Evolutionary conservation across 2,113 vertebrate species (phyloP), one percentile per base, ranked within the genome.

Genomic region (Cyanoramphus novaezelandiae): DNA sequence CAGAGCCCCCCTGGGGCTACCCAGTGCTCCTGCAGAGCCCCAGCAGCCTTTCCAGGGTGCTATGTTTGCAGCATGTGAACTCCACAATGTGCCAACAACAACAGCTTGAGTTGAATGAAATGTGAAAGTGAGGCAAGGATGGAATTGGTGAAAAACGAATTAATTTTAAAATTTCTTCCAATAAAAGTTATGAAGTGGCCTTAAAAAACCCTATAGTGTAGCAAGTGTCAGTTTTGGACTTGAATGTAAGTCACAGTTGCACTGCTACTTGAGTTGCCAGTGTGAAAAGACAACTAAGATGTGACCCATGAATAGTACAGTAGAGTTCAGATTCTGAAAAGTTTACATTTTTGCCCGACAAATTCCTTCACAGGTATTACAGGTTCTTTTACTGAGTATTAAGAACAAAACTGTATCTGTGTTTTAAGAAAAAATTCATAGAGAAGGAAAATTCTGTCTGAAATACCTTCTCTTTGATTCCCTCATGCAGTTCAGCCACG

Each of bases 1-100:
- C 8, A 2, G 39, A 2, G 44, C 19, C 53, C 10, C 0, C 0
- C 31, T 68, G 28, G 33, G 21, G 7, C 33, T 64, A 28, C 27
- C 37, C 1, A 1, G 20, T 44, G 16, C 13, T 79, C 11, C 31
- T 2, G 2, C 4, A 43, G 55, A 82, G 8, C 5, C n/a, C 7
- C 31, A 29, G 3, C 12, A 52, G 37, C 24, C 44, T 75, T 52
- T 24, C 25, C 2, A 5, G 5, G 9, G 2, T 21, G 6, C 8
- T 49, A 1, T 20, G 27, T n/a, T 28, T 65, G 29, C 17, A 70
- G 20, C 13, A 11, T 19, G 11, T 75, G 29, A 79, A 50, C 44
- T 3, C 53, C 11, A 18, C 28, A 11, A 4, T 6, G 13, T 31
- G 9, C 13, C 17, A 47, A 24, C 33, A 59, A n/a, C 55, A 65